Evolutionary conservation across 30 jellyfish, hydroid and myxozoan species (phyloP).

Genomic region (Phacellophora camtschatica): DNA sequence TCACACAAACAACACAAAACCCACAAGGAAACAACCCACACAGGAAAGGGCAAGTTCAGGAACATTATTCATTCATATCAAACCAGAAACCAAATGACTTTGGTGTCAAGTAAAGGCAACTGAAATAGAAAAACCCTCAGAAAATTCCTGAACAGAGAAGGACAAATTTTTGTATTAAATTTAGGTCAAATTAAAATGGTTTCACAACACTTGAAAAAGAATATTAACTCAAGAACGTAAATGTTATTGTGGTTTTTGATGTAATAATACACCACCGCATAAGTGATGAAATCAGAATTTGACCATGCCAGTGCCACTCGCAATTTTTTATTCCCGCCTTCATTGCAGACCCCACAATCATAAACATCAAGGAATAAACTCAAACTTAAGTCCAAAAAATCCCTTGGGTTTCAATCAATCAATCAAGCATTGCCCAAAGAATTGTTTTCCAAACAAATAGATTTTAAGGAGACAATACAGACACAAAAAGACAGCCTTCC

Average conservation of each 20-base stretch:
- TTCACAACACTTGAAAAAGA: background rate
- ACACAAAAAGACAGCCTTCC: background rate
- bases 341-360: conserved; percentile 11
- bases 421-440: conserved; percentile 43
- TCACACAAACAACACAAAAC: too few species aligned
- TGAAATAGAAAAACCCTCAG: too few species aligned
- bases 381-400: background rate
- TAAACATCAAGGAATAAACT: conserved; percentile 17
- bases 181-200: background rate
- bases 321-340: background rate
- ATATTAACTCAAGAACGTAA: background rate
- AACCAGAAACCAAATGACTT: too few species aligned
- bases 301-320: conserved; percentile 35
- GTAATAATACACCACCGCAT: conserved; percentile 2
- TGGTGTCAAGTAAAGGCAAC: too few species aligned
- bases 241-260: background rate
- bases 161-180: background rate
- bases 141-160: too few species aligned
- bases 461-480: conserved; percentile 6
- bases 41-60: too few species aligned
- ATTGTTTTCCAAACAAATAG: conserved; percentile 9
- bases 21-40: too few species aligned
- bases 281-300: conserved; percentile 17
- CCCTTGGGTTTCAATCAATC: conserved; percentile 31
- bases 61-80: too few species aligned